Conservation (phyloP, 2,888 invertebrate genomes). For the Dimorphilus gyrociliatus region DNA sequence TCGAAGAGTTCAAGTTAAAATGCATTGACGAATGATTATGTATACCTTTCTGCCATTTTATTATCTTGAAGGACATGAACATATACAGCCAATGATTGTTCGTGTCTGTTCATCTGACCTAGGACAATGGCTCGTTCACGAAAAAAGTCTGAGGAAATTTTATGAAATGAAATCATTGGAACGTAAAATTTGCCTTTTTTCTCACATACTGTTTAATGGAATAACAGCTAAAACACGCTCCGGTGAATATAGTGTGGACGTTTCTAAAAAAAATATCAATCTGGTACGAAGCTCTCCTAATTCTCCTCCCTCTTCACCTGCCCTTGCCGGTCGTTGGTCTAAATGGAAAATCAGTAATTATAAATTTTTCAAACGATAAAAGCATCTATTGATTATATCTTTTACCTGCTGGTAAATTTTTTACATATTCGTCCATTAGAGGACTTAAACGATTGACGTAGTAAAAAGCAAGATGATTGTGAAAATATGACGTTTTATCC, state of each 20-base stretch:
- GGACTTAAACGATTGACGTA: slow-evolving; percentile 55
- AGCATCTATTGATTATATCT: no score
- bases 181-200: no score
- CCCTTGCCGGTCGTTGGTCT: slow-evolving; percentile 33
- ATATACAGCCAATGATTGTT: slow-evolving; percentile 80
- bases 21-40: slow-evolving; percentile 1
- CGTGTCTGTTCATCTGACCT: slow-evolving; percentile 73
- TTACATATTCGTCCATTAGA: slow-evolving; percentile 35
- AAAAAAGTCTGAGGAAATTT: slow-evolving; percentile 52
- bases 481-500: slow-evolving; percentile 65
- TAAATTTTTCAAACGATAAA: no score
- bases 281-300: slow-evolving; percentile 43
- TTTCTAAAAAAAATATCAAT: slow-evolving; percentile 60
- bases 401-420: slow-evolving; percentile 26
- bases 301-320: slow-evolving; percentile 40
- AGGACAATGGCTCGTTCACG: slow-evolving; percentile 88
- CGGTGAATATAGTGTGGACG: slow-evolving; percentile 62
- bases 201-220: slow-evolving; percentile 49
- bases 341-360: slow-evolving; percentile 6
- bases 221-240: slow-evolving; percentile 72
- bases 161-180: no score
- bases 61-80: slow-evolving; percentile 68
- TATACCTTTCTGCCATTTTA: slow-evolving; percentile 60
- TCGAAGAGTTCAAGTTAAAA: background rate
- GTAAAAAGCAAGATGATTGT: slow-evolving; percentile 74